These are phyloP conservation scores for Gouania willdenowi DNA, from an alignment of 2,797 vertebrate genomes.

Conservation along the genomic window DNA sequence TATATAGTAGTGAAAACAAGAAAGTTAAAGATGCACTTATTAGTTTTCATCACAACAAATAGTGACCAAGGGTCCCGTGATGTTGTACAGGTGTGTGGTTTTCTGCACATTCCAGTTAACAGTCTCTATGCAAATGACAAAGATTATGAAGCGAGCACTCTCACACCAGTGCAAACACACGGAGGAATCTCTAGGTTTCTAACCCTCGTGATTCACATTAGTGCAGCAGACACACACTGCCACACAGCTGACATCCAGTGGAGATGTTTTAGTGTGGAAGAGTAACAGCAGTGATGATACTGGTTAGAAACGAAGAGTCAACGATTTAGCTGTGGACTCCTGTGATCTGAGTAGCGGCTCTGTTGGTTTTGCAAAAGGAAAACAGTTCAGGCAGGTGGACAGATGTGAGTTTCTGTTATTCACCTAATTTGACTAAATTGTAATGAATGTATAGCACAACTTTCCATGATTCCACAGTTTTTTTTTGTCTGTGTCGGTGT, in stretches of 20 bases:
- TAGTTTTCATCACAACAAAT: constrained; percentile 5
- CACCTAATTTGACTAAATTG: background rate
- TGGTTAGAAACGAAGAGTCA: constrained; percentile 3
- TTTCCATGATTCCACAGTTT: background rate
- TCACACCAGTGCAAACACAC: constrained; percentile 1
- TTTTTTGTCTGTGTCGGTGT: background rate
- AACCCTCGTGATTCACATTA: constrained; percentile 69
- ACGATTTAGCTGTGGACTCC: background rate
- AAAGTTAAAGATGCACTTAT: background rate
- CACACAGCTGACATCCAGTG: constrained; percentile 53
- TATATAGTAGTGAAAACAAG: background rate
- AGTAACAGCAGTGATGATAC: constrained; percentile 18
- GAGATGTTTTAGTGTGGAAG: constrained; percentile 28
- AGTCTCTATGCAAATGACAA: constrained; percentile 6
- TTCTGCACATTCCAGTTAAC: constrained; percentile 12
- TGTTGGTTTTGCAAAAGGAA: background rate
- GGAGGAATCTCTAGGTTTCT: constrained; percentile 21
- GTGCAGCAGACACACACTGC: constrained; percentile 29
- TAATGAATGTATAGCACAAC: constrained; percentile 3
- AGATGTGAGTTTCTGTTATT: no score
- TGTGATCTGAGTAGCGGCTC: background rate
- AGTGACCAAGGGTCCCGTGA: constrained; percentile 15
- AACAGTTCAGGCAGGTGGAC: background rate
- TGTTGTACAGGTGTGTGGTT: constrained; percentile 18
- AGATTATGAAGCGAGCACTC: constrained; percentile 5